Evolutionary conservation across 1,140 invertebrate species (phyloP), one percentile per base, ranked within the genome.

Genomic region (Trichonephila clavata): DNA sequence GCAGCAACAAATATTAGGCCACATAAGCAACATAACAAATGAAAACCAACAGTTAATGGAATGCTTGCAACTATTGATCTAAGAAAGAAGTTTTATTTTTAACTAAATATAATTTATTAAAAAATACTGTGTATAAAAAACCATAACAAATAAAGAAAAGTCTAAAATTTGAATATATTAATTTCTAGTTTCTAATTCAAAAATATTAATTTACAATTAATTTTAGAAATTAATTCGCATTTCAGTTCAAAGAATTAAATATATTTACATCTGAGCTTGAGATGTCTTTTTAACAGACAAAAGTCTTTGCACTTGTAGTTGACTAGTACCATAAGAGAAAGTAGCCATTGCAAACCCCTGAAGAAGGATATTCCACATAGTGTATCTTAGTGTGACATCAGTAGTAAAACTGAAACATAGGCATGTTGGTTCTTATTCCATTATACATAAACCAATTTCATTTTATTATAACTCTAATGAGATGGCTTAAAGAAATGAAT

Each of bases 1-100:
- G 95, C 86, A 14, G 95, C 95, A 92, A 95, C 96, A 32, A 96
- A 95, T 10, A 95, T 94, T 8, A 96, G 39, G 3, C 96, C 96
- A 27, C 77, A 93, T 4, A 94, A 24, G 8, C 93, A 91, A 3
- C 90, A 83, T 39, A 95, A 57, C 21, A 94, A 16, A 24, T 89
- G 87, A 27, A 89, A 89, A 7, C 24, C 24, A 71, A 43, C 39
- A 2, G 61, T 63, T 18, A 89, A 71, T 16, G 87, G 87, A n/a
- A 89, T 71, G 65, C 87, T 89, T 2, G n/a, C 32, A 59, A 71
- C 27, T 21, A 89, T 10, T n/a, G 87, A 61, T 14, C 87, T 89
- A 63, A 27, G n/a, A 63, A 50, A 50, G 7, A 50, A 50, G 0
- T 50, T 50, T 50, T 10, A 50, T 50, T 10, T 7, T 50, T 5